phyloP scores from a whole-genome alignment of 2,113 vertebrate genomes.

The Alosa alosa region DNA sequence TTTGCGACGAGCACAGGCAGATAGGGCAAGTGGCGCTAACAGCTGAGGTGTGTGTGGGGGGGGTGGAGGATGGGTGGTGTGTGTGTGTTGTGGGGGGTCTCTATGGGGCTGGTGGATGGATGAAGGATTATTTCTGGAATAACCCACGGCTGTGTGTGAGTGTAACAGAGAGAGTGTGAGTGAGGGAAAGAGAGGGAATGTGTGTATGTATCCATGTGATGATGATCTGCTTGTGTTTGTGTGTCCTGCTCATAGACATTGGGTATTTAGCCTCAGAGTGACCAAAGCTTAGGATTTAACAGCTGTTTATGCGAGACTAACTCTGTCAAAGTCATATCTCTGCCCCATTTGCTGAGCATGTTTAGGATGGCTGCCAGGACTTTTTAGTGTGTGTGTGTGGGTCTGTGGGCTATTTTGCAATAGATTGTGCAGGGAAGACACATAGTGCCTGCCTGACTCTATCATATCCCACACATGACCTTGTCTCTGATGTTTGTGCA shows the following conservation, averaged over 20 bases:
- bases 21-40: constrained; percentile 1
- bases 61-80: background rate
- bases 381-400: background rate
- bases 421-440: background rate
- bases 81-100: background rate
- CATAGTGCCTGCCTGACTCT: background rate
- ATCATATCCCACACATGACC: background rate
- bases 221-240: background rate
- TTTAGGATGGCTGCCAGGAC: background rate
- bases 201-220: background rate
- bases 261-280: constrained; percentile 23
- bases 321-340: background rate
- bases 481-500: background rate
- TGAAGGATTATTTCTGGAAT: background rate
- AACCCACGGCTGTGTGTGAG: background rate
- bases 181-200: background rate
- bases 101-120: background rate
- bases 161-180: no score
- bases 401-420: background rate
- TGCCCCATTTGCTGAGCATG: background rate
- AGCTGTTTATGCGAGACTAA: constrained; percentile 31
- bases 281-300: constrained; percentile 16
- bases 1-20: background rate
- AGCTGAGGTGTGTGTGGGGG: background rate
- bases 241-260: background rate